These are phyloP conservation scores for Lepidotrigona ventralis DNA, from an alignment of 1,140 invertebrate species.

Conservation along the genomic window DNA sequence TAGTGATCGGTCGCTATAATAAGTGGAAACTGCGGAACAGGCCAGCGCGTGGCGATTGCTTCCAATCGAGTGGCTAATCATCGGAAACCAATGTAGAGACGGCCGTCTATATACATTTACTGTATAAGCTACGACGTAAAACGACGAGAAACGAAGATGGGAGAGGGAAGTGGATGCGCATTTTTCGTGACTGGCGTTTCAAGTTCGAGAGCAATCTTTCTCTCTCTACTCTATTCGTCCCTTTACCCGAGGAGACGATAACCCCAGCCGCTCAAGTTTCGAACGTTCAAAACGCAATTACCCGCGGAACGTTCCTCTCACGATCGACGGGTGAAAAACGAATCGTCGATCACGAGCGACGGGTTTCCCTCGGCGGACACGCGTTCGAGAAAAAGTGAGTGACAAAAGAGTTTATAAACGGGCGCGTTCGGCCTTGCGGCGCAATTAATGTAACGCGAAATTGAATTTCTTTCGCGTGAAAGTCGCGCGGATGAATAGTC, in stretches of 20 bases:
- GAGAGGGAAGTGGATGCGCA: not conserved
- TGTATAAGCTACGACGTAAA: not conserved
- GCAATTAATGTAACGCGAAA: conserved; percentile 43
- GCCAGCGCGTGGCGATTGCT: conserved; percentile 66
- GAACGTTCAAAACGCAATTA: conserved; percentile 41
- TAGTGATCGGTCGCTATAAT: conserved; percentile 49
- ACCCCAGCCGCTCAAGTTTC: not conserved
- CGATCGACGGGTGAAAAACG: not conserved
- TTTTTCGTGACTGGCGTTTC: conserved; percentile 44
- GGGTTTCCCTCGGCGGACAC: not conserved
- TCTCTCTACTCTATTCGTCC: not conserved
- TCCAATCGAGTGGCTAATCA: conserved; percentile 73
- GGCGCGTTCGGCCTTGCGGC: not conserved
- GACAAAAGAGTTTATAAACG: not conserved
- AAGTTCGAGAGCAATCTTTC: conserved; percentile 26
- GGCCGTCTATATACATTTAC: not conserved
- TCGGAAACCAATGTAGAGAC: conserved; percentile 72
- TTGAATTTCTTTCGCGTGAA: conserved; percentile 17
- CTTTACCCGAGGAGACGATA: conserved; percentile 7
- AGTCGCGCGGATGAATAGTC: not conserved
- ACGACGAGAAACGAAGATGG: not conserved
- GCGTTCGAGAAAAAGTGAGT: not conserved
- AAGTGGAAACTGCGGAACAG: conserved; percentile 38
- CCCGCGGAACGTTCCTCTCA: conserved; percentile 17
- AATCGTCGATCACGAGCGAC: conserved; percentile 31